Evolutionary conservation across 2,113 vertebrate genomes (phyloP), one percentile per base, ranked within the genome.

Genomic region (Bubalus kerabau): DNA sequence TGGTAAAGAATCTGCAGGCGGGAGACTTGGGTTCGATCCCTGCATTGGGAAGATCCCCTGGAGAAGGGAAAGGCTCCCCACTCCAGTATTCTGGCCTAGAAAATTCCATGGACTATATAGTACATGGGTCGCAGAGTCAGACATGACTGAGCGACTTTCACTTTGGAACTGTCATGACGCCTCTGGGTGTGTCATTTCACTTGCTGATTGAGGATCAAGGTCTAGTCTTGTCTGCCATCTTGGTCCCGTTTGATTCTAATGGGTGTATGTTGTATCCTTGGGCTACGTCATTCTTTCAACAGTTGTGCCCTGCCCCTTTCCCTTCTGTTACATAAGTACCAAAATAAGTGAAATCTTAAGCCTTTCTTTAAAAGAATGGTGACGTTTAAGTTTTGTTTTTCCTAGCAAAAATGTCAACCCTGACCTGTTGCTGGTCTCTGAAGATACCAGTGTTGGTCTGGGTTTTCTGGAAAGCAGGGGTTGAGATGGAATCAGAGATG

Each of bases 361-460:
- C 12, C 12, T 97, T 97, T 76, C 57, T 88, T 94, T 86, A 87
- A 83, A 15, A 96, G 88, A 93, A n/a, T 11, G 43, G 14, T 48
- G 40, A 80, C 74, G 30, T 93, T 97, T 13, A 50, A 4, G 13
- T 67, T 64, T 91, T 80, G 8, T 78, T 93, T 78, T 94, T 28
- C 48, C 86, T 21, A 78, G 56, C 56, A 87, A 92, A 91, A 87
- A 17, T 8, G 78, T 95, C 32, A 81, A 16, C 76, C 82, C 54
- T 88, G 50, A 97, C 30, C 36, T 93, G 52, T 91, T 67, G 23
- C 50, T 95, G 57, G 6, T 76, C 46, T 80, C 43, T 28, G 23
- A 96, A 91, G 56, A 91, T 59, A 28, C 43, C 28, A 9, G 26
- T 48, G 24, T 91, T 50, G 24, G 80, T 62, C 88, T 59, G 54